Conservation (phyloP, 2,113 vertebrate genomes). For the Diadophis punctatus region DNA sequence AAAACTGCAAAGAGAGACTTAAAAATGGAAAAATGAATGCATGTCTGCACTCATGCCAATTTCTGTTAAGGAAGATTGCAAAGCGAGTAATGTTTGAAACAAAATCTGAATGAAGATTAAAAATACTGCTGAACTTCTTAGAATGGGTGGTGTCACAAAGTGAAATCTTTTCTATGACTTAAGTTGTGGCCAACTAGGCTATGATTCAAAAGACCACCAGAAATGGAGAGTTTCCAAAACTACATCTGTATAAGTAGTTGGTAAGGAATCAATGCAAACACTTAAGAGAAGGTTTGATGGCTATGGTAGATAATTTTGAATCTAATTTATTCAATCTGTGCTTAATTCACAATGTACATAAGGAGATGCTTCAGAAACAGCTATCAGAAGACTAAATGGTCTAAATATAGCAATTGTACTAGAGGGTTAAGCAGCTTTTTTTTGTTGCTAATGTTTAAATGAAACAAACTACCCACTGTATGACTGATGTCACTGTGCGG, state of each 20-base stretch:
- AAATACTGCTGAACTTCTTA: constrained; percentile 63
- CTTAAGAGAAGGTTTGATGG: constrained; percentile 27
- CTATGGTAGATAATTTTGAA: constrained; percentile 28
- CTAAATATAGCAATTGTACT: constrained; percentile 49
- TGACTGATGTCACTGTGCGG: constrained; percentile 31
- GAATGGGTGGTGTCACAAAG: constrained; percentile 56
- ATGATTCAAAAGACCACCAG: constrained; percentile 56
- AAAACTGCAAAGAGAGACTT: constrained; percentile 52
- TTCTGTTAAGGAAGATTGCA: constrained; percentile 68
- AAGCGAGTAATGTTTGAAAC: constrained; percentile 59
- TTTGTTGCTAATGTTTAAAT: constrained; percentile 17
- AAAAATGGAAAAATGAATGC: constrained; percentile 58
- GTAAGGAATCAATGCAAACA: constrained; percentile 53
- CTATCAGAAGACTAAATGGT: constrained; percentile 3
- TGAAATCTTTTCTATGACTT: constrained; percentile 48
- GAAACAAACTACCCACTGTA: constrained; percentile 36
- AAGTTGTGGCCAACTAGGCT: constrained; percentile 48
- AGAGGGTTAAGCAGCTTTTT: constrained; percentile 8
- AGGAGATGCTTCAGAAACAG: constrained; percentile 39
- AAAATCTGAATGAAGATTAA: constrained; percentile 63
- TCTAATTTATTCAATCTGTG: constrained; percentile 7
- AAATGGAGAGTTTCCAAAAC: constrained; percentile 61
- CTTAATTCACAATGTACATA: constrained; percentile 26
- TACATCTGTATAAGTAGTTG: constrained; percentile 60
- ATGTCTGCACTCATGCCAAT: constrained; percentile 57